Evolutionary conservation across 2,113 vertebrate species (phyloP).

Genomic region (Muntiacus muntjak): DNA sequence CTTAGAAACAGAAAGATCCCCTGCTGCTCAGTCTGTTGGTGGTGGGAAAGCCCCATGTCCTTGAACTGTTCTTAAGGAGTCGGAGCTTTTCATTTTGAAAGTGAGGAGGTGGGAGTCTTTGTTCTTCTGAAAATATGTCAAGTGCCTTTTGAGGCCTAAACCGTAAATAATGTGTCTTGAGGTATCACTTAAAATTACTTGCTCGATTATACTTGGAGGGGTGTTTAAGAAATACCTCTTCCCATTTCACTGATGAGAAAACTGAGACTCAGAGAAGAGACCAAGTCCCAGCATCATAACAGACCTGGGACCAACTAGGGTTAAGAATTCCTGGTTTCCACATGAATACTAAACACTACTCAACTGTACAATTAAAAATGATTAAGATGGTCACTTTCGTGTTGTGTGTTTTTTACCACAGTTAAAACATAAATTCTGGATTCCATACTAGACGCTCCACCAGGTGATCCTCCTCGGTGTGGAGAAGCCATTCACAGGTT

Average conservation of each 20-base stretch:
- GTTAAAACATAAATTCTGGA: background rate
- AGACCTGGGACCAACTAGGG: background rate
- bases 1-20: background rate
- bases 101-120: background rate
- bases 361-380: background rate
- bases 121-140: background rate
- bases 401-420: background rate
- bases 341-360: background rate
- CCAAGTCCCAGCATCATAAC: background rate
- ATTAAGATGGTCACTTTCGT: background rate
- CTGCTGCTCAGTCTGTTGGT: background rate
- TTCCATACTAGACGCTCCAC: background rate
- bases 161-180: background rate
- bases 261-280: background rate
- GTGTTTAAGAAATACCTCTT: background rate
- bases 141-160: background rate
- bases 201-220: background rate
- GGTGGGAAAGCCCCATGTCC: background rate
- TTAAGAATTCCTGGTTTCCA: background rate
- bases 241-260: background rate
- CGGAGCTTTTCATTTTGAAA: background rate
- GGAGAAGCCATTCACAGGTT: background rate
- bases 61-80: background rate
- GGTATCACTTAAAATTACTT: background rate
- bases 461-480: rapidly evolving